These are phyloP conservation scores for Arion vulgaris DNA, from an alignment of 1,140 invertebrate species.

Conservation along the genomic window DNA sequence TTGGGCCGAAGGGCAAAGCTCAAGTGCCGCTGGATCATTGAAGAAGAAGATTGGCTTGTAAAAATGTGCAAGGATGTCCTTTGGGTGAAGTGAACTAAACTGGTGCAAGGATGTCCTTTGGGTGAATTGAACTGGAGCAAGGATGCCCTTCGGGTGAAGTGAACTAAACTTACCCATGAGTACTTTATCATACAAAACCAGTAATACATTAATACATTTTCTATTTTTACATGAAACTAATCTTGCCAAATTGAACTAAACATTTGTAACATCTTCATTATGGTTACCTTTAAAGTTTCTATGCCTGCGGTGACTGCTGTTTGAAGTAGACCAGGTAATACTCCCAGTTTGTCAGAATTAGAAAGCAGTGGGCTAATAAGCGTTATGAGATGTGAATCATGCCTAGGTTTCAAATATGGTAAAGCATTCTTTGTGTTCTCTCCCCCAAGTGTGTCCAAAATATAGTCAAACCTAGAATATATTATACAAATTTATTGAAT, in stretches of 20 bases:
- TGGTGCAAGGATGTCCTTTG: too few relatives aligned
- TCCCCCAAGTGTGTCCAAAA: slow-evolving; percentile 87
- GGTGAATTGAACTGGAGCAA: too few relatives aligned
- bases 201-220: too few relatives aligned
- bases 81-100: too few relatives aligned
- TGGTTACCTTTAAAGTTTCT: slow-evolving; percentile 58
- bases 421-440: slow-evolving; percentile 72
- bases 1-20: too few relatives aligned
- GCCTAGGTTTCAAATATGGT: slow-evolving; percentile 77
- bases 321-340: slow-evolving; percentile 73
- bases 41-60: too few relatives aligned
- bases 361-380: slow-evolving; percentile 86
- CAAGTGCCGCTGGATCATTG: too few relatives aligned
- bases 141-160: too few relatives aligned
- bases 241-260: background rate
- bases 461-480: slow-evolving; percentile 83
- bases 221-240: background rate
- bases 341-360: slow-evolving; percentile 85
- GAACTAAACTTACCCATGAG: too few relatives aligned
- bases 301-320: slow-evolving; percentile 60
- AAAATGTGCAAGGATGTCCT: too few relatives aligned
- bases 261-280: background rate
- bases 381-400: slow-evolving; percentile 86
- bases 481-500: background rate
- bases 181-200: too few relatives aligned